Conservation (phyloP, 2,797 vertebrate genomes). For the Aphelocoma californica region DNA sequence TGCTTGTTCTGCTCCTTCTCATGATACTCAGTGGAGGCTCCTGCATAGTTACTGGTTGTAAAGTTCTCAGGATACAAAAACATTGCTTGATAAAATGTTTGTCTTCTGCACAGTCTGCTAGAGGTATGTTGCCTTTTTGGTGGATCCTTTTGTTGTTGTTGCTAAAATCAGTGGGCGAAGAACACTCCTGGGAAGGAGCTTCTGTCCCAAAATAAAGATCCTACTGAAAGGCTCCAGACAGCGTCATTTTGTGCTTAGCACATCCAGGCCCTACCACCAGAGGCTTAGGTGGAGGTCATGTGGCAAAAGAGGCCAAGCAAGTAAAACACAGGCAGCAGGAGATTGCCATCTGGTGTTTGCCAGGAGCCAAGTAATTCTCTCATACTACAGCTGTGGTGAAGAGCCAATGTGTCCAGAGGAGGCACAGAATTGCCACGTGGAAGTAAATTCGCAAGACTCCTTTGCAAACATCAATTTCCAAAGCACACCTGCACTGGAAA, state of each 20-base stretch:
- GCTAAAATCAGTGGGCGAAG: background rate
- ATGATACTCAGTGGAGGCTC: background rate
- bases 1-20: background rate
- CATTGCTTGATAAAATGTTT: background rate
- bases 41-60: background rate
- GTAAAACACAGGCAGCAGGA: background rate
- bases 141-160: background rate
- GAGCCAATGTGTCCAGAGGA: background rate
- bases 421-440: background rate
- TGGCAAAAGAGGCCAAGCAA: background rate
- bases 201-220: background rate
- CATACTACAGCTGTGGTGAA: background rate
- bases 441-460: background rate
- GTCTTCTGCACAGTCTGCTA: background rate
- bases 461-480: background rate
- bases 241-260: background rate
- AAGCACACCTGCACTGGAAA: background rate
- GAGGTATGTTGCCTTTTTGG: background rate
- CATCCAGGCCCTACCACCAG: background rate
- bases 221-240: background rate
- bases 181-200: background rate
- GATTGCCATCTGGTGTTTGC: constrained; percentile 19
- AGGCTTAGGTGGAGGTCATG: background rate
- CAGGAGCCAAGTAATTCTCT: background rate
- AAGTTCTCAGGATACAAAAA: background rate